Percentiles rank a stretch among this genome's conserved stretches.
These are phyloP conservation scores for Daubentonia madagascariensis DNA, from an alignment of 2,113 vertebrate genomes.

Conservation along the genomic window DNA sequence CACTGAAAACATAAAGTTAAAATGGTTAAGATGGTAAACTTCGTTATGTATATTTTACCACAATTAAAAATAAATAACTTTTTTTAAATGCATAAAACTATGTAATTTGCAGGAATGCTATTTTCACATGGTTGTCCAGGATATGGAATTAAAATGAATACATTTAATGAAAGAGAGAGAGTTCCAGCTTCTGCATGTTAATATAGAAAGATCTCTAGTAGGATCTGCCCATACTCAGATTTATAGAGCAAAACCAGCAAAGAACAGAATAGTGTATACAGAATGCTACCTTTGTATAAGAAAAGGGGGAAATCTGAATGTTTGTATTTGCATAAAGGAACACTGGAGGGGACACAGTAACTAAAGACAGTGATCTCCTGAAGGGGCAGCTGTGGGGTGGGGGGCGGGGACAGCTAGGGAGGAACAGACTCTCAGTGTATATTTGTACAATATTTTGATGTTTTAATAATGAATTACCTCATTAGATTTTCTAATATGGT, in stretches of 20 bases:
- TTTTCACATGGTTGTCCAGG: neutral
- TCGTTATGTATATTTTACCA: neutral
- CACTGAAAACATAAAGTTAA: no score
- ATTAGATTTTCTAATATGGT: neutral
- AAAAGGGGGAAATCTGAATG: neutral
- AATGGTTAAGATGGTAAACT: neutral
- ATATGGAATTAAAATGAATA: neutral
- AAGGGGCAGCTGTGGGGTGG: neutral
- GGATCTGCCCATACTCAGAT: no score
- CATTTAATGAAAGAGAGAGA: neutral
- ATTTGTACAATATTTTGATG: neutral
- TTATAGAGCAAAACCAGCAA: neutral
- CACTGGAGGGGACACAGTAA: neutral
- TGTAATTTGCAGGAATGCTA: neutral
- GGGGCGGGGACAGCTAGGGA: accelerated
- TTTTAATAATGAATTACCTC: neutral
- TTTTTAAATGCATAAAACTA: neutral
- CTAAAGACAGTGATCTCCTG: neutral
- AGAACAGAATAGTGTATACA: neutral
- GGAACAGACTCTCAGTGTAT: neutral
- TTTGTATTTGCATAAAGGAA: neutral
- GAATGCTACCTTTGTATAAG: neutral
- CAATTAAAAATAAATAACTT: neutral
- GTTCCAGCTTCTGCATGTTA: neutral
- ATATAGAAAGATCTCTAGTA: neutral